Conservation (phyloP, 2,797 vertebrate species). For the Acomys russatus region DNA sequence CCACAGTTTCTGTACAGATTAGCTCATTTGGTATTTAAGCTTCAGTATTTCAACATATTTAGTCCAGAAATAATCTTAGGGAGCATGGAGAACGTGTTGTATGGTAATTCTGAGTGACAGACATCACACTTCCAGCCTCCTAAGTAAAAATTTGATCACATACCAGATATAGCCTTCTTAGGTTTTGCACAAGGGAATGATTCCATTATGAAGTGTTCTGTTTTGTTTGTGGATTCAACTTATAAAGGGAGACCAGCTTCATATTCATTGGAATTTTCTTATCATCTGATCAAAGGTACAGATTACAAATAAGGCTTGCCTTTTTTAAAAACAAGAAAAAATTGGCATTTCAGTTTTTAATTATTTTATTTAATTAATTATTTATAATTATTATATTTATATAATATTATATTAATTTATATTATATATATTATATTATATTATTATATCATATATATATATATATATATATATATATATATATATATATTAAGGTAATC, state of each 20-base stretch:
- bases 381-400: too few species aligned
- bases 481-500: conserved; percentile 30
- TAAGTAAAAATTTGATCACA: not conserved
- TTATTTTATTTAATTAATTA: too few species aligned
- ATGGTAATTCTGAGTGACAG: not conserved
- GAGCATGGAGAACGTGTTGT: not conserved
- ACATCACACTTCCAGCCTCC: not conserved
- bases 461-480: too few species aligned
- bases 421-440: too few species aligned
- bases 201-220: not conserved
- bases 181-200: not conserved
- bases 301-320: not conserved
- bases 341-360: conserved; percentile 10
- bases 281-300: not conserved
- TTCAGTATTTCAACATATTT: not conserved
- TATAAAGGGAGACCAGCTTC: not conserved
- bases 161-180: not conserved
- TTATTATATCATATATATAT: too few species aligned
- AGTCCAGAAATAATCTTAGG: not conserved
- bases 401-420: too few species aligned
- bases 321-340: conserved; percentile 28
- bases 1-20: not conserved
- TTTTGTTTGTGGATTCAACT: not conserved
- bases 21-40: not conserved
- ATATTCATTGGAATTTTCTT: not conserved